These are phyloP conservation scores for Zhengitettix transpicula DNA, from an alignment of 2,888 invertebrate species.

Conservation along the genomic window DNA sequence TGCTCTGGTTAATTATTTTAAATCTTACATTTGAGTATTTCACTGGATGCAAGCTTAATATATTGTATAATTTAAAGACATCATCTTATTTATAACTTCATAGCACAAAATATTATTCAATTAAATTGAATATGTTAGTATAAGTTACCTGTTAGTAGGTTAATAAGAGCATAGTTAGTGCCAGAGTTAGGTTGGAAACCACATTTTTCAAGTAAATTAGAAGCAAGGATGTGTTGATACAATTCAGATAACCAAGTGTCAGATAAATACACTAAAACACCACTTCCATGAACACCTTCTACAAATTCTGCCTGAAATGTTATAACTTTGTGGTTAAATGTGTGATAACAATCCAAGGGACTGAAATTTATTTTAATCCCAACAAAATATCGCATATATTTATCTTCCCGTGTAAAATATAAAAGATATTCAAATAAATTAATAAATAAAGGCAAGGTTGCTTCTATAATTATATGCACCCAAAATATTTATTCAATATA, in stretches of 20 bases:
- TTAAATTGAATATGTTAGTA: background rate
- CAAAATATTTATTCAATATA: background rate
- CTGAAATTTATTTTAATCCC: background rate
- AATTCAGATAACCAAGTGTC: constrained; percentile 87
- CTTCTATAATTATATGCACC: background rate
- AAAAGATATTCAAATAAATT: too few relatives aligned
- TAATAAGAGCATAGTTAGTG: constrained; percentile 46
- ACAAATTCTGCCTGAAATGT: constrained; percentile 63
- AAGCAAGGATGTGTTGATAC: constrained; percentile 69
- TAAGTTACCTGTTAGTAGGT: constrained; percentile 52
- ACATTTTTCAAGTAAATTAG: constrained; percentile 50
- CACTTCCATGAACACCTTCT: constrained; percentile 81
- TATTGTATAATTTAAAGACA: too few relatives aligned
- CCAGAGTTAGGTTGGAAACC: constrained; percentile 37
- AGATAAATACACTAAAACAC: constrained; percentile 81
- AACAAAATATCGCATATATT: background rate
- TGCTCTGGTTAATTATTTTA: too few relatives aligned
- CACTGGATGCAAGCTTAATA: too few relatives aligned
- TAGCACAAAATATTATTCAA: background rate
- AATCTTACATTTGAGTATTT: too few relatives aligned
- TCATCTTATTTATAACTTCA: too few relatives aligned
- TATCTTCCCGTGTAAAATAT: background rate
- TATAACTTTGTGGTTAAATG: background rate
- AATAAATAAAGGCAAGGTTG: background rate
- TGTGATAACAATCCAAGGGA: background rate